Evolutionary conservation across 2,888 invertebrate species (phyloP).

Genomic region (Drosophila nr. perissopoda): DNA sequence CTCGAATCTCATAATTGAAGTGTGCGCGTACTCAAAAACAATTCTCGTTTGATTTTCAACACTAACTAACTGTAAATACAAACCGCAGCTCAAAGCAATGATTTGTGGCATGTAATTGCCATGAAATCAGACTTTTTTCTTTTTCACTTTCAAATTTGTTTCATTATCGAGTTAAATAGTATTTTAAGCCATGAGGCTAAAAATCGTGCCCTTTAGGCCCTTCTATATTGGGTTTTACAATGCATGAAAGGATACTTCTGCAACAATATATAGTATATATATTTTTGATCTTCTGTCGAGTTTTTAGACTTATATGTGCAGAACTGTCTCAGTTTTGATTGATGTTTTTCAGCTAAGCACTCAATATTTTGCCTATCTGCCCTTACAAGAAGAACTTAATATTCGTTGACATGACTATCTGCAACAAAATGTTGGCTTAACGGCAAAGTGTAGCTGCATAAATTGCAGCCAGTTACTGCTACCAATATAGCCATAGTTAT

Average conservation of each 20-base stretch:
- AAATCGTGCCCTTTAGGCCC: neutral
- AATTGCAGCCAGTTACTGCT: slow-evolving; percentile 32
- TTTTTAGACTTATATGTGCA: neutral
- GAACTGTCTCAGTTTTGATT: neutral
- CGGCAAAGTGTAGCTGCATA: slow-evolving; percentile 35
- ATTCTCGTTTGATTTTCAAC: neutral
- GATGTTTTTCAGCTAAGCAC: neutral
- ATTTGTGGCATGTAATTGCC: neutral
- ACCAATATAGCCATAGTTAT: slow-evolving; percentile 27
- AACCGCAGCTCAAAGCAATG: neutral
- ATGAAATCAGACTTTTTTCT: neutral
- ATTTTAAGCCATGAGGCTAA: neutral
- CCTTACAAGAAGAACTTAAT: neutral
- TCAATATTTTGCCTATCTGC: neutral
- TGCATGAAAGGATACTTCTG: neutral
- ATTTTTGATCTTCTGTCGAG: neutral
- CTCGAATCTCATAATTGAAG: neutral
- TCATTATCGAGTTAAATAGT: neutral
- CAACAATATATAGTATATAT: neutral
- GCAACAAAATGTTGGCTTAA: slow-evolving; percentile 31
- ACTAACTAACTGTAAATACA: neutral
- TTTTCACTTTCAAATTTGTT: neutral
- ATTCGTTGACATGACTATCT: slow-evolving; percentile 11
- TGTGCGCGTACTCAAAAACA: neutral
- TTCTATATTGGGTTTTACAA: neutral